phyloP scores from a whole-genome alignment of 2,113 vertebrate species.

The Dissostichus mawsoni region DNA sequence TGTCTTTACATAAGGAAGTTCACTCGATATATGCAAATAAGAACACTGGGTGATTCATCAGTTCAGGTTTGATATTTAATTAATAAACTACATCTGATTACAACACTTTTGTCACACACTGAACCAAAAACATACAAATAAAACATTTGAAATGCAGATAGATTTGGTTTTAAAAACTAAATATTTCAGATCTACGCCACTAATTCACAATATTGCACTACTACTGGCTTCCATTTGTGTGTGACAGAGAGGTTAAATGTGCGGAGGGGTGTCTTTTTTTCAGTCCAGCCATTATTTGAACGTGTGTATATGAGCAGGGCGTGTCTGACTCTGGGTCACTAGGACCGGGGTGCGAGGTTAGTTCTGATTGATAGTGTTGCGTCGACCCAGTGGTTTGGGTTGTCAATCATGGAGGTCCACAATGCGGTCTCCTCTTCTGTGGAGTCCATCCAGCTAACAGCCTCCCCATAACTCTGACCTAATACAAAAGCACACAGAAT shows the following conservation, averaged over 20 bases:
- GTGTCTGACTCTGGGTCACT: constrained; percentile 31
- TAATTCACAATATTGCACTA: constrained; percentile 54
- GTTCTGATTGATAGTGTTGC: constrained; percentile 89
- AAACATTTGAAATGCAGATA: constrained; percentile 24
- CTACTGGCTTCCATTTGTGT: constrained; percentile 34
- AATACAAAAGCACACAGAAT: constrained; percentile 23
- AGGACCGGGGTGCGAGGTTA: constrained; percentile 82
- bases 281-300: constrained; percentile 30
- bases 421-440: constrained; percentile 87
- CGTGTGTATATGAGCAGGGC: background rate
- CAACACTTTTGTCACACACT: constrained; percentile 14
- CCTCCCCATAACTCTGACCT: constrained; percentile 93
- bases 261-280: background rate
- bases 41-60: constrained; percentile 5
- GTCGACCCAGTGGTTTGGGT: constrained; percentile 90
- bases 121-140: constrained; percentile 12
- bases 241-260: constrained; percentile 35
- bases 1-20: no score
- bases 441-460: constrained; percentile 96
- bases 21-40: background rate
- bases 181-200: constrained; percentile 1
- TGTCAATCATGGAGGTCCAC: constrained; percentile 89
- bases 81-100: constrained; percentile 39
- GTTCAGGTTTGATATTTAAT: constrained; percentile 45
- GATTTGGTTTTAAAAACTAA: constrained; percentile 20